Evolutionary conservation across 2,888 invertebrate species (phyloP), one percentile per base, ranked within the genome.

Genomic region (Dryocosmus kuriphilus): DNA sequence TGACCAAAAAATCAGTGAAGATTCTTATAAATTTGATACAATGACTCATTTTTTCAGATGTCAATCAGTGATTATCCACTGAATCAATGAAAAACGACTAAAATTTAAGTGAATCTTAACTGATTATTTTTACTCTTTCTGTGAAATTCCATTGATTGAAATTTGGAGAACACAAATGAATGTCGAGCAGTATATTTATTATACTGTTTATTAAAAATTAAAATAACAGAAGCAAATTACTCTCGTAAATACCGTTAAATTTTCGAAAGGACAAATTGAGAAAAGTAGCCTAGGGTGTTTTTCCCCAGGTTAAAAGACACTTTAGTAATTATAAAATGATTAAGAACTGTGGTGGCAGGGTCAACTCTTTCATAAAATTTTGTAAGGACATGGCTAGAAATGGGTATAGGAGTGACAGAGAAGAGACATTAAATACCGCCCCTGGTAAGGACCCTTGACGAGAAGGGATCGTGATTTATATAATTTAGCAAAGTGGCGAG

Each of bases 401-500:
- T 51, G 51, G 30, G 27, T 71, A 51, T 71, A 77, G 77, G 76
- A 77, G 71, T 74, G 74, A 76, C 19, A 71, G 51, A 71, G 74
- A 75, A 79, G 83, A 82, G 79, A 82, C 85, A 88, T 88, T 88
- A 88, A 88, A 85, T 84, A 84, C 79, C 85, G 84, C 71, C 71
- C 27, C 84, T 84, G 83, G 85, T 82, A 86, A 86, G 83, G 86
- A 84, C 86, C 85, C 88, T 86, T 88, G 88, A 88, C 87, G 88
- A 71, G 71, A 88, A 87, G 88, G 88, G 86, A 83, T 85, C 84
- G 87, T 89, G 90, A 90, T 90, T 90, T 89, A 90, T 90, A 90
- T 90, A 90, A 90, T 90, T 90, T 90, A 88, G 88, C 88, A 89
- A 89, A 90, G 90, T 90, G 90, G 86, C 86, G 87, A 88, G 86